Evolutionary conservation across 23 tunicate species (phyloP).

Genomic region (Halocynthia aurantium): DNA sequence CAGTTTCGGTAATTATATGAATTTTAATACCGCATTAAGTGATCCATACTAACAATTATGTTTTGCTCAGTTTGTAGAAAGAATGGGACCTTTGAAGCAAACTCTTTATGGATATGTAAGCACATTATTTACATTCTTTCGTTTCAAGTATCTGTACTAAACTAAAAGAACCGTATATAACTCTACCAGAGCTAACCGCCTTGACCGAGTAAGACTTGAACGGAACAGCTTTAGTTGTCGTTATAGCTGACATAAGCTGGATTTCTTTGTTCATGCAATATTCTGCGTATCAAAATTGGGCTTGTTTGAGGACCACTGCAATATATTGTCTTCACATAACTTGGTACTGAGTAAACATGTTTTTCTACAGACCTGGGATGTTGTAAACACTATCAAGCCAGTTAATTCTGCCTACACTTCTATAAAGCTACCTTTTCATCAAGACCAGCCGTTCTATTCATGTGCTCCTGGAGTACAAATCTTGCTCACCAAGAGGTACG

Average conservation of each 20-base stretch:
- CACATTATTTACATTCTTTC: neutral
- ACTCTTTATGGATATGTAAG: slow-evolving; percentile 4
- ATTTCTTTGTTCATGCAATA: no score
- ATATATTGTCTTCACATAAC: no score
- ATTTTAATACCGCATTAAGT: neutral
- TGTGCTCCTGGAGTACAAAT: slow-evolving; percentile 28
- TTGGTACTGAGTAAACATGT: neutral
- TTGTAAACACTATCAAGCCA: neutral
- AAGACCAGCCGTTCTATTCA: slow-evolving; percentile 30
- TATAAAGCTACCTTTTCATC: slow-evolving; percentile 29
- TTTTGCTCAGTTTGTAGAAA: slow-evolving; percentile 2
- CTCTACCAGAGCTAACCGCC: neutral
- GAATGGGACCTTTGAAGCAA: neutral
- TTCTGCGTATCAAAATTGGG: no score
- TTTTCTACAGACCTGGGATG: slow-evolving; percentile 1
- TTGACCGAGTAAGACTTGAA: no score
- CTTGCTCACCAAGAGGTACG: slow-evolving; percentile 22
- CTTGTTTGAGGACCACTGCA: no score
- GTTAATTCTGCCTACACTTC: slow-evolving; percentile 28
- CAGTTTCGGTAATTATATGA: neutral
- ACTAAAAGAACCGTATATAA: neutral
- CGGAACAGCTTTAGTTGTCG: no score
- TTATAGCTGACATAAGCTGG: no score
- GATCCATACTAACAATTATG: neutral
- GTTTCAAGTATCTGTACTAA: neutral